Evolutionary conservation across 2,888 invertebrate species (phyloP), one percentile per base, ranked within the genome.

Genomic region (Meiosimyza decipiens): DNA sequence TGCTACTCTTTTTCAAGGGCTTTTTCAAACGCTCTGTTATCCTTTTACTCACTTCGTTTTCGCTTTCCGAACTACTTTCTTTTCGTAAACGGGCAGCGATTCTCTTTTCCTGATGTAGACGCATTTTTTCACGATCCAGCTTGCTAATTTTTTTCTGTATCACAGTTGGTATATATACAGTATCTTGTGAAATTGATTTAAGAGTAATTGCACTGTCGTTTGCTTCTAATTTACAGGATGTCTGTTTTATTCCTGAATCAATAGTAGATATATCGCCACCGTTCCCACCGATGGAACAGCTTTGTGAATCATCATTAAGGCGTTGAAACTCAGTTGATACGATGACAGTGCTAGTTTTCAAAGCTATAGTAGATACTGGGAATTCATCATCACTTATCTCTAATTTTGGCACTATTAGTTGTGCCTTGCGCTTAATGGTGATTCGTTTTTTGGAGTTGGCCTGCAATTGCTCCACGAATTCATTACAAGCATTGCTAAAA

Each of bases 401-500:
- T 22, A 73, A 33, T 51, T 80, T 81, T 11, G 49, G 16, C 13
- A 76, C 73, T 1, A 40, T 9, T 63, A 77, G 76, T 69, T 71
- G 85, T 88, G 89, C 18, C 40, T 71, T 73, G 6, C 70, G 64
- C 55, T 73, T 74, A 7, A 51, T 85, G 74, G 90, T 40, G 9
- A 18, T 40, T 2, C 11, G 16, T 54, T 89, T 82, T 90, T 91
- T 67, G 88, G 88, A 70, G 88, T 88, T 59, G 90, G 90, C 76
- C 85, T 89, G 84, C 90, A 95, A 86, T 85, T 94, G 93, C 83
- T 94, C 92, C 86, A 94, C 90, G 83, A 95, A 93, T 86, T 89
- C 92, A 85, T 94, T 93, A 87, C 94, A 94, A 18, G 94, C 90
- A 81, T 89, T 91, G 66, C 90, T 89, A 91, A 94, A 95, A 75